Conservation (phyloP, 2,797 vertebrate genomes). For the Tympanoctomys barrerae region DNA sequence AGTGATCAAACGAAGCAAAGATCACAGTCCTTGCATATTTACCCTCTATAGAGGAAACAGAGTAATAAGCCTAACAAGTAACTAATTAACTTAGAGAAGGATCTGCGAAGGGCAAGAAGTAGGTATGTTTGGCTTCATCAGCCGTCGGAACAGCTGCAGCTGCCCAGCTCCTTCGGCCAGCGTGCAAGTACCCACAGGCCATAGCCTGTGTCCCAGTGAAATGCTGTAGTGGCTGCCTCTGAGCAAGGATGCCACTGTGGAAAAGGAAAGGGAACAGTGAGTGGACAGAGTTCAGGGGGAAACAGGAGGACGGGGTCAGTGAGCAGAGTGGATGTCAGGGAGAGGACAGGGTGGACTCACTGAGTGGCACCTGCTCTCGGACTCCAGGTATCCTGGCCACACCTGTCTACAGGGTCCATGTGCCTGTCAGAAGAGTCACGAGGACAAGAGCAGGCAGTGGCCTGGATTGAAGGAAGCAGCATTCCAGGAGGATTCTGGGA, state of each 20-base stretch:
- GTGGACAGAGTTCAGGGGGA: neutral
- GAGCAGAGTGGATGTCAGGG: fast-evolving
- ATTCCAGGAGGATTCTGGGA: neutral
- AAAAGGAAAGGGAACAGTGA: fast-evolving
- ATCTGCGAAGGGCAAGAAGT: neutral
- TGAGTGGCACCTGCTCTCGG: neutral
- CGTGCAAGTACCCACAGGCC: neutral
- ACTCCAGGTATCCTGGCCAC: neutral
- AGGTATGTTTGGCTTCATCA: neutral
- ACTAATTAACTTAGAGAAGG: neutral
- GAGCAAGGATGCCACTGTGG: fast-evolving
- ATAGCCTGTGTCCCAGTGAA: neutral
- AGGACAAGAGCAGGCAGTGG: neutral
- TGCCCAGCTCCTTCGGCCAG: neutral
- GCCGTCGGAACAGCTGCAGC: neutral
- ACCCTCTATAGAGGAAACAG: neutral
- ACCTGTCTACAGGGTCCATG: fast-evolving
- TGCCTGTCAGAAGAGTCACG: neutral
- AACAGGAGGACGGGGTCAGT: neutral
- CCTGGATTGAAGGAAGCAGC: too few relatives aligned
- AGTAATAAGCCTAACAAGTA: neutral
- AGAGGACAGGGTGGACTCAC: neutral
- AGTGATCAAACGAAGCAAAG: neutral
- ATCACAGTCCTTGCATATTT: neutral
- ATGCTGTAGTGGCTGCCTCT: fast-evolving